phyloP scores from a whole-genome alignment of 2,797 vertebrate species.

The Epinephelus awoara region DNA sequence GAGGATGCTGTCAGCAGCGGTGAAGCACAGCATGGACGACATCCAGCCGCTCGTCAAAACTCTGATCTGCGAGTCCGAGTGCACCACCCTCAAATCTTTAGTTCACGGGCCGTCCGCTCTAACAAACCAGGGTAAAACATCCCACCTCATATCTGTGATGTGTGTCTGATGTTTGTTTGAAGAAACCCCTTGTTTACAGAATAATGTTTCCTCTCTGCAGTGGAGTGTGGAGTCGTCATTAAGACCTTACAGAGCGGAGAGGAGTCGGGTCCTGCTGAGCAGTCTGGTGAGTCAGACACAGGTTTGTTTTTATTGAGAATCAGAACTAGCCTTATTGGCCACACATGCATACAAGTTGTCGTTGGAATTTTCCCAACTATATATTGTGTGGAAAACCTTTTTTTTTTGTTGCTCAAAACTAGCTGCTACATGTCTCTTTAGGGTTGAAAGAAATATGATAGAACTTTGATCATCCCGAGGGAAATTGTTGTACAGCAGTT shows the following conservation, averaged over 20 bases:
- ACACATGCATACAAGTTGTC: background rate
- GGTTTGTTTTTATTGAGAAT: background rate
- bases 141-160: background rate
- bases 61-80: conserved; percentile 94
- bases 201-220: conserved; percentile 77
- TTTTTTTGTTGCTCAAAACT: no score
- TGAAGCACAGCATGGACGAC: conserved; percentile 92
- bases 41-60: conserved; percentile 94
- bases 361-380: no score
- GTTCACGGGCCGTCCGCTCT: conserved; percentile 80
- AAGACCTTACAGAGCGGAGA: conserved; percentile 86
- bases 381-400: no score
- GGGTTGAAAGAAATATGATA: no score
- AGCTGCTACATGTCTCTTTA: no score
- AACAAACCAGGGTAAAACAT: conserved; percentile 88
- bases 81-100: conserved; percentile 89
- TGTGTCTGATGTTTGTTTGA: conserved; percentile 1
- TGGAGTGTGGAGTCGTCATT: conserved; percentile 93
- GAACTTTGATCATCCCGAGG: no score
- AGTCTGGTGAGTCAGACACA: conserved; percentile 70
- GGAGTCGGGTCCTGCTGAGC: conserved; percentile 81
- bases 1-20: conserved; percentile 91
- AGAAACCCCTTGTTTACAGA: background rate
- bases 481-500: no score
- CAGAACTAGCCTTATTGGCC: background rate